phyloP scores from a whole-genome alignment of 2,888 invertebrate species.

The Platycnemis pennipes region DNA sequence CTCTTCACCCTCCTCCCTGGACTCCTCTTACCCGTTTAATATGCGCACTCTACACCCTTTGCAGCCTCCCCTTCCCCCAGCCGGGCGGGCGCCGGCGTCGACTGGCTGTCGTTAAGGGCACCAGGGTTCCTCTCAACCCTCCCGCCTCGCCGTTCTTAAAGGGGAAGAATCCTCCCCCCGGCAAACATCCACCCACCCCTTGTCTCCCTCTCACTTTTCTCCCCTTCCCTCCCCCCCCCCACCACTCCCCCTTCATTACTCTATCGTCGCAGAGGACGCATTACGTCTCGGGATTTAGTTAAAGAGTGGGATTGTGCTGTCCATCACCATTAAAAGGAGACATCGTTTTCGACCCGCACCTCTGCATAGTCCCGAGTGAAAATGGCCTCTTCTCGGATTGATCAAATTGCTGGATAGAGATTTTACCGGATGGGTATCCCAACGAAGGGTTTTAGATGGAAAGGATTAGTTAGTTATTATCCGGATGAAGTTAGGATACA shows the following conservation, averaged over 20 bases:
- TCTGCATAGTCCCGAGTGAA: too few relatives aligned
- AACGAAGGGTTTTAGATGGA: not conserved
- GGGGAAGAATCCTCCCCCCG: not conserved
- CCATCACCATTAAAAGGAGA: too few relatives aligned
- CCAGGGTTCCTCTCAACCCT: not conserved
- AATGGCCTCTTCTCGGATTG: too few relatives aligned
- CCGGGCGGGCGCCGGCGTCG: not conserved
- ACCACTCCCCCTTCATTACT: not conserved
- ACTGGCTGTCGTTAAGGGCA: slow-evolving; percentile 11
- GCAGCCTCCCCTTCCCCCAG: not conserved
- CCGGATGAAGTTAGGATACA: not conserved
- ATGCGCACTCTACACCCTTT: slow-evolving; percentile 1
- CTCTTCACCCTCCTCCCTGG: not conserved
- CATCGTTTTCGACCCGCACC: too few relatives aligned
- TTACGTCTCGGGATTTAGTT: not conserved
- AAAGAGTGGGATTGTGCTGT: not conserved
- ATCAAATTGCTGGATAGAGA: too few relatives aligned
- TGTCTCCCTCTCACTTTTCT: not conserved
- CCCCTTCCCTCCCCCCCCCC: not conserved
- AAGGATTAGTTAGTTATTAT: not conserved
- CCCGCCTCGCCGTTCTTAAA: not conserved
- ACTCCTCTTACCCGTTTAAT: not conserved
- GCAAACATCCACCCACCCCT: not conserved
- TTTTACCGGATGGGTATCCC: too few relatives aligned
- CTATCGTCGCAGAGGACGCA: not conserved